These are phyloP conservation scores for Parapristionchus giblindavisi DNA, from an alignment of 2,888 invertebrate species.

Conservation along the genomic window DNA sequence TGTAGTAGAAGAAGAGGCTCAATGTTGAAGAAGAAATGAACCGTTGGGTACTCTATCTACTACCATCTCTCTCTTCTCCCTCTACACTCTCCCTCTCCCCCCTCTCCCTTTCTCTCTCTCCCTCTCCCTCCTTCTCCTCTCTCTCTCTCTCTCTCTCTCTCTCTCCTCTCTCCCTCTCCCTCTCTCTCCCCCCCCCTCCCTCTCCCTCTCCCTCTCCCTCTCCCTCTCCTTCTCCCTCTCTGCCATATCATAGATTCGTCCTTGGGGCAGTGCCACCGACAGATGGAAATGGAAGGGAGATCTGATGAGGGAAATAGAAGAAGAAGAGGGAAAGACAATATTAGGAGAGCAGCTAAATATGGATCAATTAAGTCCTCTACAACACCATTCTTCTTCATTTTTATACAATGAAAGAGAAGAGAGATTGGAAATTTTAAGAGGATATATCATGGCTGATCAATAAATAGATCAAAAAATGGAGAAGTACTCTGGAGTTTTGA, in stretches of 20 bases:
- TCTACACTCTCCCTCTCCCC: background rate
- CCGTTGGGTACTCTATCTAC: background rate
- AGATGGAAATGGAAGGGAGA: background rate
- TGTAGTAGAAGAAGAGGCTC: background rate
- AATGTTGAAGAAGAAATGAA: background rate
- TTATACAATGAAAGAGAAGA: too few relatives aligned
- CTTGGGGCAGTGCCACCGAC: conserved; percentile 6
- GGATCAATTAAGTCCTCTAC: too few relatives aligned
- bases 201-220: background rate
- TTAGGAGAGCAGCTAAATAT: too few relatives aligned
- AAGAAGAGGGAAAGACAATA: conserved; percentile 1
- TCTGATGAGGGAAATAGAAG: too few relatives aligned
- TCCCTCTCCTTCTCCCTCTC: background rate
- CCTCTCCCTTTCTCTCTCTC: background rate
- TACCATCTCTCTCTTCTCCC: background rate
- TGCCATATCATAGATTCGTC: background rate
- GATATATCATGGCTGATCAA: too few relatives aligned
- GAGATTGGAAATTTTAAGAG: too few relatives aligned
- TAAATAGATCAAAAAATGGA: too few relatives aligned
- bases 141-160: background rate
- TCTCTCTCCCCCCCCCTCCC: background rate
- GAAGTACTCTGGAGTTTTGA: too few relatives aligned
- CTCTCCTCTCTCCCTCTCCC: background rate
- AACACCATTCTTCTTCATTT: too few relatives aligned
- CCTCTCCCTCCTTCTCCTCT: background rate